Evolutionary conservation across 2,888 invertebrate genomes (phyloP).

Genomic region (Ceraclea dissimilis): DNA sequence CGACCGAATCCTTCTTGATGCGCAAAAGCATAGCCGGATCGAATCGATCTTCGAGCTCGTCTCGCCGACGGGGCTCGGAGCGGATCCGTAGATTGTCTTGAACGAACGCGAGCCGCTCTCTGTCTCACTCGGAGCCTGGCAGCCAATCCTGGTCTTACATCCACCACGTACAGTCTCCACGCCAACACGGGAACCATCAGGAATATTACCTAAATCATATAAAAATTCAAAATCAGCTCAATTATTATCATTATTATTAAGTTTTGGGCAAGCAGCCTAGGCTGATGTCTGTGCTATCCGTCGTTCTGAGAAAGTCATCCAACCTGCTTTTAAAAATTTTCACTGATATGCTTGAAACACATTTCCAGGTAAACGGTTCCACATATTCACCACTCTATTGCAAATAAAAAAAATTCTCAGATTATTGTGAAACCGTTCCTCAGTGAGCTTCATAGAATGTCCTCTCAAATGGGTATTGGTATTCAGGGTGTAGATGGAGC

Average conservation of each 20-base stretch:
- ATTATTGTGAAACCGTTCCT: too few species aligned
- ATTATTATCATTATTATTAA: background rate
- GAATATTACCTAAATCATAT: conserved; percentile 52
- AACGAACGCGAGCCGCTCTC: conserved; percentile 58
- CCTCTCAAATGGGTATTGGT: too few species aligned
- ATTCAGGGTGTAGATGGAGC: too few species aligned
- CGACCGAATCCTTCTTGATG: conserved; percentile 97
- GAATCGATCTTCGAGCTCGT: conserved; percentile 81
- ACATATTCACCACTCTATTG: too few species aligned
- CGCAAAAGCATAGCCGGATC: conserved; percentile 97
- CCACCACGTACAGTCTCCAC: conserved; percentile 90
- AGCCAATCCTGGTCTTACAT: conserved; percentile 84
- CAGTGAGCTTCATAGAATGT: too few species aligned
- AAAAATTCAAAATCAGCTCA: background rate
- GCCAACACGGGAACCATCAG: conserved; percentile 89
- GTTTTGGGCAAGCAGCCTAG: background rate
- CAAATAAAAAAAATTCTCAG: too few species aligned
- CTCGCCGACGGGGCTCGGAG: conserved; percentile 81
- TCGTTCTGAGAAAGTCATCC: too few species aligned
- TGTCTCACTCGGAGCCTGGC: conserved; percentile 85
- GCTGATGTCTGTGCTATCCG: too few species aligned
- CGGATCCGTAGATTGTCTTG: conserved; percentile 68
- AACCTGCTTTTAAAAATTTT: too few species aligned
- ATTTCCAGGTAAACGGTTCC: too few species aligned
- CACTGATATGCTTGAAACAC: too few species aligned